Conservation (phyloP, 2,113 vertebrate genomes). For the Neotragus pygmaeus region DNA sequence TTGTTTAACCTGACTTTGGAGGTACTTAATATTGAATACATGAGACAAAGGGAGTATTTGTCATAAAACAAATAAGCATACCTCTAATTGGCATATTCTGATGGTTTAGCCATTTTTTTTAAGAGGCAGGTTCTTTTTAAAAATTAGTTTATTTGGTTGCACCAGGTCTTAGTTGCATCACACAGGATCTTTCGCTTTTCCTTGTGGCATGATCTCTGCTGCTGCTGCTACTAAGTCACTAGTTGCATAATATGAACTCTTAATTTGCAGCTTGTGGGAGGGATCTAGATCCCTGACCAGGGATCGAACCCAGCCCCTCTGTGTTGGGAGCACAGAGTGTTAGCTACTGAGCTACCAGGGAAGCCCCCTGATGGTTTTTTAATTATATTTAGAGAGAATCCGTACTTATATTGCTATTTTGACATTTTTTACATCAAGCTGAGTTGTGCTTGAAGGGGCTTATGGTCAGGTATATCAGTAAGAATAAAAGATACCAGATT, state of each 20-base stretch:
- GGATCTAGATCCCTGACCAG: background rate
- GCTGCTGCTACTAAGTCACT: too few species aligned
- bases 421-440: background rate
- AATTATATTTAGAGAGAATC: background rate
- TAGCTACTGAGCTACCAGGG: background rate
- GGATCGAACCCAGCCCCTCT: background rate
- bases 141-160: background rate
- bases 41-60: background rate
- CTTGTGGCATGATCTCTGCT: background rate
- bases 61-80: background rate
- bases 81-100: background rate
- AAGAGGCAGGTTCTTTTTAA: background rate
- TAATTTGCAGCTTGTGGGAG: background rate
- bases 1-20: background rate
- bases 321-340: background rate
- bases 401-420: background rate
- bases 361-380: background rate
- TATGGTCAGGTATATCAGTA: background rate
- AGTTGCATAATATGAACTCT: background rate
- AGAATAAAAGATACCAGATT: background rate
- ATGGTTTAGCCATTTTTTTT: background rate
- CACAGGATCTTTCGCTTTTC: background rate
- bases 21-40: constrained; percentile 3
- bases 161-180: background rate
- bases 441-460: background rate